Evolutionary conservation across 2,888 invertebrate species (phyloP), one percentile per base, ranked within the genome.

Genomic region (Lasiommata megera): DNA sequence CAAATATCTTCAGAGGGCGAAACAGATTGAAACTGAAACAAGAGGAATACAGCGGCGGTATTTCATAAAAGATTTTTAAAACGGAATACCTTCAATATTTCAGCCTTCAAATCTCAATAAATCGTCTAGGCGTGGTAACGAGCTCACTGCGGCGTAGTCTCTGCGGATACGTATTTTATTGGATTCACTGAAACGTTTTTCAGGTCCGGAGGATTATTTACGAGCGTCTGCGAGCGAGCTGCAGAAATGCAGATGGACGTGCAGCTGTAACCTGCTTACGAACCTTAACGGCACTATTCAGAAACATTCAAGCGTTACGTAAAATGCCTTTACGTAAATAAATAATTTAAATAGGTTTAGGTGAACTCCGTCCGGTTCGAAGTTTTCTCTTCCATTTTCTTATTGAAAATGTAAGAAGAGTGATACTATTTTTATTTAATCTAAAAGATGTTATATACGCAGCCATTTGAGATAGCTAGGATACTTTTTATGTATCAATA

Each of bases 111-210:
- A 90, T 90, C 88, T 89, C 88, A 84, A 89, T 90, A 90, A 90
- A 90, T 89, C 89, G 86, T 82, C 84, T 87, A 84, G 89, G 88
- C 87, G 84, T 86, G 84, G 89, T 88, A 88, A 88, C 89, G 88
- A 88, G 88, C 88, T 82, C 88, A 76, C 82, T 87, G 88, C 87
- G 88, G 87, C 88, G 85, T 80, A 85, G 81, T 86, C 88, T 87
- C 87, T 88, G 86, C 88, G 89, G 89, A 89, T 90, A 88, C 88
- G 88, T 89, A 88, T 88, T 90, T 89, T 90, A 90, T 90, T 89
- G 88, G 89, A 90, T 88, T 88, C 85, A 87, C 81, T 86, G 88
- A 88, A 89, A 90, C 89, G 88, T 88, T 90, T 89, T 89, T 88
- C 89, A 87, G 86, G 84, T 85, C 88, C 84, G 78, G 81, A 83